phyloP scores from a whole-genome alignment of 2,797 vertebrate species.

The Orestias chungarensis region DNA sequence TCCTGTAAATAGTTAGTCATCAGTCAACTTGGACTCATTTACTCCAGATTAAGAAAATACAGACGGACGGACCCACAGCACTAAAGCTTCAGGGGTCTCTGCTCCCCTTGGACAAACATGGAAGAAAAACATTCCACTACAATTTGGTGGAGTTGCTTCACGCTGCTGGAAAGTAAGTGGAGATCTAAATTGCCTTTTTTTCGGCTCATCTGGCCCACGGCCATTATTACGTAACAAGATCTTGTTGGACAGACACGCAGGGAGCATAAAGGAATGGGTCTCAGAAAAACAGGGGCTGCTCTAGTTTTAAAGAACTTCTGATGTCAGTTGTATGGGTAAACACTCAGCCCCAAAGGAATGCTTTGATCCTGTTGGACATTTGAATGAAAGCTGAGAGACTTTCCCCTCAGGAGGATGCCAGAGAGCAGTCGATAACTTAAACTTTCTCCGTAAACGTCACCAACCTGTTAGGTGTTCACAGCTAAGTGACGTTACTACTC shows the following conservation, averaged over 20 bases:
- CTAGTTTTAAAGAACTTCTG: conserved; percentile 32
- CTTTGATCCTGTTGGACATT: conserved; percentile 40
- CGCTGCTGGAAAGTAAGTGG: conserved; percentile 43
- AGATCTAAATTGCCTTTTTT: conserved; percentile 59
- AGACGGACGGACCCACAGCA: conserved; percentile 21
- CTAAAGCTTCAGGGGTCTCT: conserved; percentile 24
- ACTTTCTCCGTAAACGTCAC: conserved; percentile 7
- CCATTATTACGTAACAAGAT: conserved; percentile 65
- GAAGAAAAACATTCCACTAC: conserved; percentile 60
- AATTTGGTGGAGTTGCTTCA: conserved; percentile 58
- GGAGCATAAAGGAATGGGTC: conserved; percentile 40
- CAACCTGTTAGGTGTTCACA: conserved; percentile 17
- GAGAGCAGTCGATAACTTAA: conserved; percentile 27
- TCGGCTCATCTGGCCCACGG: conserved; percentile 60
- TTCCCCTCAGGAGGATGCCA: not conserved
- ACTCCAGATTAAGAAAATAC: conserved; percentile 35
- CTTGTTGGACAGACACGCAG: conserved; percentile 44
- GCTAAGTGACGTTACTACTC: conserved; percentile 40
- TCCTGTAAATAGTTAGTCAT: conserved; percentile 43
- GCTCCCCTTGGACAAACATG: conserved; percentile 54
- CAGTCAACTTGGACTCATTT: conserved; percentile 34
- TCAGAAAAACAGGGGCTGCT: conserved; percentile 36
- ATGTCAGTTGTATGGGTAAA: conserved; percentile 53
- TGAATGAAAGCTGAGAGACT: conserved; percentile 13
- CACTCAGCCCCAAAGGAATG: conserved; percentile 26